A percentile compares a stretch with the other conserved stretches of the same genome.
Conservation (phyloP, 1,140 invertebrate species). For the Gryon sp. region DNA sequence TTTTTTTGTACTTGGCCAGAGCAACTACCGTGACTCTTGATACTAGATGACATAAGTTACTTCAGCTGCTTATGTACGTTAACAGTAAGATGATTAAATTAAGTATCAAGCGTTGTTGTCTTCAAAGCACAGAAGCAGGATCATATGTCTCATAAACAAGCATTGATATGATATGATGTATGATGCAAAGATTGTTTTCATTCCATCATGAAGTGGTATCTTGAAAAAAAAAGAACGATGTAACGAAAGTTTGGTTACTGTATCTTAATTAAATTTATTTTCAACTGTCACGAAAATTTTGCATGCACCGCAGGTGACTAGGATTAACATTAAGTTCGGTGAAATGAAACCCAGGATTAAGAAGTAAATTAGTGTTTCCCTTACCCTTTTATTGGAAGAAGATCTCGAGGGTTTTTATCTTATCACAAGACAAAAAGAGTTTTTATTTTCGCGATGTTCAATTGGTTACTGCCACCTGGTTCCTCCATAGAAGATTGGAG, state of each 20-base stretch:
- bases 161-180: constrained; percentile 44
- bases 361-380: constrained; percentile 34
- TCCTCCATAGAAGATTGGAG: too few species aligned
- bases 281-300: constrained; percentile 65
- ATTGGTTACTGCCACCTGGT: not conserved
- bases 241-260: constrained; percentile 9
- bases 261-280: constrained; percentile 67
- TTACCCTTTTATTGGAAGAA: too few species aligned
- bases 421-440: too few species aligned
- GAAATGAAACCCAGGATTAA: constrained; percentile 23
- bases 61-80: constrained; percentile 5
- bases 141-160: constrained; percentile 52
- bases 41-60: not conserved
- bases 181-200: too few species aligned
- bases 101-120: constrained; percentile 37
- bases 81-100: constrained; percentile 46
- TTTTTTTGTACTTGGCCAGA: too few species aligned
- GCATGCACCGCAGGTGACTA: constrained; percentile 63
- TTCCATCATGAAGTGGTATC: too few species aligned
- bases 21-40: too few species aligned
- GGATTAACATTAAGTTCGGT: constrained; percentile 57
- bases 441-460: not conserved
- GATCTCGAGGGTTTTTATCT: not conserved
- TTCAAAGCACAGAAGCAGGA: constrained; percentile 35
- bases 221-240: constrained; percentile 22